phyloP scores from a whole-genome alignment of 2,797 vertebrate species.

The Rhinichthys osculus region DNA sequence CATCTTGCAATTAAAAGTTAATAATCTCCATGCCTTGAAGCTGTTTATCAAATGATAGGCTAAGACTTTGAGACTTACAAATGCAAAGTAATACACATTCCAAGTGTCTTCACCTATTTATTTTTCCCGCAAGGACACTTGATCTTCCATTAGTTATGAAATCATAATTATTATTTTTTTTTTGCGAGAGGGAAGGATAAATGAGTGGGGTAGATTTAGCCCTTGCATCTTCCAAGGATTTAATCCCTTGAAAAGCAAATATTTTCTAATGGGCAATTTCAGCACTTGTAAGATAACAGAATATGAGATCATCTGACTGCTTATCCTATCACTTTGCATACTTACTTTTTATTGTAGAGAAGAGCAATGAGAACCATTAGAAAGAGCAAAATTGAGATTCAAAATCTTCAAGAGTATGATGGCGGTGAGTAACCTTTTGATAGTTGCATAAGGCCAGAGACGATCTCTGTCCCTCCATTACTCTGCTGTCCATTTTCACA shows the following conservation, averaged over 20 bases:
- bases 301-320: slow-evolving; percentile 36
- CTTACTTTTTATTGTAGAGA: slow-evolving; percentile 47
- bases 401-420: neutral
- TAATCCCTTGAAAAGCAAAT: slow-evolving; percentile 62
- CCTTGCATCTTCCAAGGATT: slow-evolving; percentile 46
- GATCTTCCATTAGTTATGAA: slow-evolving; percentile 50
- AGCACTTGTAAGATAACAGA: slow-evolving; percentile 59
- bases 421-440: neutral
- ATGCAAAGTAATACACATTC: slow-evolving; percentile 23
- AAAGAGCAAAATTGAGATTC: slow-evolving; percentile 25
- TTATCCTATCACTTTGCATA: slow-evolving; percentile 49
- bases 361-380: slow-evolving; percentile 22
- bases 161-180: slow-evolving; percentile 59
- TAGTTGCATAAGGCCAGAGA: neutral
- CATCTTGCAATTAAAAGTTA: slow-evolving; percentile 64
- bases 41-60: slow-evolving; percentile 54
- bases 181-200: slow-evolving; percentile 47
- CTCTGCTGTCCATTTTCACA: slow-evolving; percentile 57
- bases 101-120: slow-evolving; percentile 53
- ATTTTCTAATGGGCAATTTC: slow-evolving; percentile 62
- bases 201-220: slow-evolving; percentile 39
- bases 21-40: slow-evolving; percentile 58
- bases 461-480: neutral
- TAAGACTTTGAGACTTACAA: slow-evolving; percentile 29
- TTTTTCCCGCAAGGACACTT: slow-evolving; percentile 61